Conservation (phyloP, 2,888 invertebrate genomes). For the Pristionchus fissidentatus region DNA sequence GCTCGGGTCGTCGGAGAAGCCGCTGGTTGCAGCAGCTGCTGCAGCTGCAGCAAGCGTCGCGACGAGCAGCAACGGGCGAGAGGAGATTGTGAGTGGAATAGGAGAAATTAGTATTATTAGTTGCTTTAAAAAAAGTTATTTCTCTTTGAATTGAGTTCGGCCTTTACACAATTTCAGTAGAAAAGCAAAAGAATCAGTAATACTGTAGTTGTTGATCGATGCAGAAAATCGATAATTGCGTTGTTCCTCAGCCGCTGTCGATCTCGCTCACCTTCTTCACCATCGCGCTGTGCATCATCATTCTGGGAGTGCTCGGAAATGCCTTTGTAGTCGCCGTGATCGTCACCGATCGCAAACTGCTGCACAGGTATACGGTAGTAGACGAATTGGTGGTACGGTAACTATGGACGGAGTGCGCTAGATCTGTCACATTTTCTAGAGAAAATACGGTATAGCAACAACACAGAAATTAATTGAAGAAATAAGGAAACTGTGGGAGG, state of each 20-base stretch:
- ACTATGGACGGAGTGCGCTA: not conserved
- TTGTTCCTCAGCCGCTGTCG: conserved; percentile 49
- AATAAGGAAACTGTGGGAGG: not conserved
- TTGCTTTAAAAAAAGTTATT: too few relatives aligned
- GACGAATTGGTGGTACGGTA: not conserved
- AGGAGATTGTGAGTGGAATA: not conserved
- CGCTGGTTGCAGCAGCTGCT: too few relatives aligned
- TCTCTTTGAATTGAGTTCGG: too few relatives aligned
- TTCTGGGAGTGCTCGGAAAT: conserved; percentile 63
- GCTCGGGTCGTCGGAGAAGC: not conserved
- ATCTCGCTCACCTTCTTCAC: conserved; percentile 55
- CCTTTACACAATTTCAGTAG: too few relatives aligned
- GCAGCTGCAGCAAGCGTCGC: too few relatives aligned
- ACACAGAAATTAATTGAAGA: not conserved
- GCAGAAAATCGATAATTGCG: too few relatives aligned
- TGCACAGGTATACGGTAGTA: conserved; percentile 48
- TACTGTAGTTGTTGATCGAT: too few relatives aligned
- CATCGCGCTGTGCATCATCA: conserved; percentile 57
- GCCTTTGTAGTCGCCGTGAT: conserved; percentile 65
- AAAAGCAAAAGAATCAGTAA: too few relatives aligned
- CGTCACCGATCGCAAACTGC: conserved; percentile 61
- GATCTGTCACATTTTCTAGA: not conserved
- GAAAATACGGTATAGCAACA: not conserved
- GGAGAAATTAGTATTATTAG: too few relatives aligned
- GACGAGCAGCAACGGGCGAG: too few relatives aligned